A percentile compares a stretch with the other conserved stretches of the same genome.
Evolutionary conservation across 1,140 invertebrate species (phyloP).

Genomic region (Hormaphis cornu): DNA sequence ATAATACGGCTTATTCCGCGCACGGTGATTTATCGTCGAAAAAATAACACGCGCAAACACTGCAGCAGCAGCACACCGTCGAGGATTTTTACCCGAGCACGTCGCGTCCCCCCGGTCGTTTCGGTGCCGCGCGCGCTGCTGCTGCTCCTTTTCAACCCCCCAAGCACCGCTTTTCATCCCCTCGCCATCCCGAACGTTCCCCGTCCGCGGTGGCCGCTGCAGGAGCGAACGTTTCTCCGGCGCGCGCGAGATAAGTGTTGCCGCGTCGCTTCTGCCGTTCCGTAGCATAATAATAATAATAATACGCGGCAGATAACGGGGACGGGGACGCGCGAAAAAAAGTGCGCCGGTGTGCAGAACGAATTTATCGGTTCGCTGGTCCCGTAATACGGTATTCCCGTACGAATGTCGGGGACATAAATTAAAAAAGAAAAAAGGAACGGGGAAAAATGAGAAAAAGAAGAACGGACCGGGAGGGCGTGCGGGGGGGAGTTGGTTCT

Average conservation of each 20-base stretch:
- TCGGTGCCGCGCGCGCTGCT: neutral
- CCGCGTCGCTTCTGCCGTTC: neutral
- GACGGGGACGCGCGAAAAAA: slow-evolving; percentile 11
- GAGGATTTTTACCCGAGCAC: slow-evolving; percentile 25
- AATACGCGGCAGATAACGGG: slow-evolving; percentile 7
- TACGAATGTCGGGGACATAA: slow-evolving; percentile 32
- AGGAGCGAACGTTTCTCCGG: neutral
- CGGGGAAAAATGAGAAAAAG: neutral
- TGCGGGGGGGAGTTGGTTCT: too few relatives aligned
- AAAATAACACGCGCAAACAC: neutral
- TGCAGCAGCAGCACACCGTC: neutral
- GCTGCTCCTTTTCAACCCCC: neutral
- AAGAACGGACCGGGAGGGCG: neutral
- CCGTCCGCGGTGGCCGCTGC: neutral
- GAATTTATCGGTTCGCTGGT: slow-evolving; percentile 32
- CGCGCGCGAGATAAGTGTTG: slow-evolving; percentile 21
- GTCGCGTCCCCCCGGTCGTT: neutral
- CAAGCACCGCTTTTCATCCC: neutral
- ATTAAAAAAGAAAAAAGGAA: neutral
- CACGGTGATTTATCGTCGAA: neutral
- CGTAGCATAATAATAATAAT: too few relatives aligned
- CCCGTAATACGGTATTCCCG: slow-evolving; percentile 31
- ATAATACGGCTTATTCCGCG: neutral
- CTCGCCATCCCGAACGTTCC: too few relatives aligned
- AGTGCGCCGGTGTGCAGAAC: slow-evolving; percentile 16